Evolutionary conservation across 2,888 invertebrate genomes (phyloP).

Genomic region (Tenodera sinensis): DNA sequence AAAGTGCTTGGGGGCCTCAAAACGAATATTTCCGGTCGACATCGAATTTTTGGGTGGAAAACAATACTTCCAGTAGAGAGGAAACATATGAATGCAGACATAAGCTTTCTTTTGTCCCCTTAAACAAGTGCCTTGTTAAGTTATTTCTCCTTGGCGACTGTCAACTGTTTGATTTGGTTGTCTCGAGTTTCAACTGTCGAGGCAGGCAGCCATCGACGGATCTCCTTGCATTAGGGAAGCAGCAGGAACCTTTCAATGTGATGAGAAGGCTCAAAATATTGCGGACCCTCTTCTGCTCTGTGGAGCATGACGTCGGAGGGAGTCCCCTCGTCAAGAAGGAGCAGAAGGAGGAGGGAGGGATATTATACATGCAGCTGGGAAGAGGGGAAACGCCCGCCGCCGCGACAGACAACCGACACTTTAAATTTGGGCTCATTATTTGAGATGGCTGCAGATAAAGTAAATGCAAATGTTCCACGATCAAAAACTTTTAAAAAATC

Average conservation of each 20-base stretch:
- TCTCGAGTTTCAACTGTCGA: not conserved
- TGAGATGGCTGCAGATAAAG: not conserved
- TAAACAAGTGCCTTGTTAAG: not conserved
- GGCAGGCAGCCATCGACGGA: not conserved
- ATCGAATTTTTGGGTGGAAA: too few relatives aligned
- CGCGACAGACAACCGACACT: not conserved
- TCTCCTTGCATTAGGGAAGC: not conserved
- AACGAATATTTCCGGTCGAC: too few relatives aligned
- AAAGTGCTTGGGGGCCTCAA: too few relatives aligned
- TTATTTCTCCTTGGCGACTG: not conserved
- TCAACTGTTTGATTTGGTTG: not conserved
- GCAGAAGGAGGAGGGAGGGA: not conserved
- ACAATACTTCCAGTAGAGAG: too few relatives aligned
- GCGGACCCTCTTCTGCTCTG: not conserved
- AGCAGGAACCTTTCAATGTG: not conserved
- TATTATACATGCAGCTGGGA: not conserved
- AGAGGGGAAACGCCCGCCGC: slow-evolving; percentile 36
- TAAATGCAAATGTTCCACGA: slow-evolving; percentile 4
- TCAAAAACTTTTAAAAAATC: not conserved
- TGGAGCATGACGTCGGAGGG: not conserved
- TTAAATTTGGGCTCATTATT: slow-evolving; percentile 11
- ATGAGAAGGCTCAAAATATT: not conserved
- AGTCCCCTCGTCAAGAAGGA: not conserved
- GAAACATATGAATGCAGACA: too few relatives aligned
- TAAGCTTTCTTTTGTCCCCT: too few relatives aligned